Base-by-base conservation (phyloP, 2,113 vertebrate genomes). In the Forbesichthys papilliferus region DNA sequence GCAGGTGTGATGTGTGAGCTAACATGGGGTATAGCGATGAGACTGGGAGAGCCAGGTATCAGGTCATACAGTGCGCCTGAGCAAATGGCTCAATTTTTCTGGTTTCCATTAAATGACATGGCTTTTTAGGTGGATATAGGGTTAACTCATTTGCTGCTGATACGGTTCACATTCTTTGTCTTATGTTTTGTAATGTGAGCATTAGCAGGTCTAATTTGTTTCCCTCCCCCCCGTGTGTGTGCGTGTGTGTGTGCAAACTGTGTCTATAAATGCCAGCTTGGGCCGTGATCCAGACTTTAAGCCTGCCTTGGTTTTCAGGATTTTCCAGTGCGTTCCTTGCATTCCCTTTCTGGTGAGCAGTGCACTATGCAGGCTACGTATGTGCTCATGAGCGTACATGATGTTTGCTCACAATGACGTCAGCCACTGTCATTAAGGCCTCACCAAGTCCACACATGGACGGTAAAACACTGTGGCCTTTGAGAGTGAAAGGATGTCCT, bases 281-380 rank as follows among this genome's bases (percentile, higher is more conserved):
- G 74, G 52, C 61, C 47, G 66, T 20, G 57, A 36, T 33, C 61
- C 59, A 71, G 61, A 48, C 55, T 71, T 74, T 71, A 42, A 77
- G 57, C 34, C 76, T 59, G 61, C 36, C 63, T 74, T 27, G 51
- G 48, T 48, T 79, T 63, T 64, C 47, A 51, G 48, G 76, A 63
- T 81, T 80, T 82, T 81, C 47, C 57, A 66, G 27, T 72, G 74
- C 83, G 83, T 87, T 87, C 77, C 72, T 80, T 34, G 13, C 57
- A 65, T 71, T 80, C 62, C 66, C 70, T 69, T 61, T 42, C 13
- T 4, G 52, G 49, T 76, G 67, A 20, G 12, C 64, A 47, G 49
- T 42, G 55, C 69, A 3, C 8, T 60, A 18, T 0, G 3, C 57
- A 52, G 49, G 3, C 10, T 11, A 10, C 49, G 11, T 52, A 5